Evolutionary conservation across 2,113 vertebrate species (phyloP).

Genomic region (Phaethornis superciliosus): DNA sequence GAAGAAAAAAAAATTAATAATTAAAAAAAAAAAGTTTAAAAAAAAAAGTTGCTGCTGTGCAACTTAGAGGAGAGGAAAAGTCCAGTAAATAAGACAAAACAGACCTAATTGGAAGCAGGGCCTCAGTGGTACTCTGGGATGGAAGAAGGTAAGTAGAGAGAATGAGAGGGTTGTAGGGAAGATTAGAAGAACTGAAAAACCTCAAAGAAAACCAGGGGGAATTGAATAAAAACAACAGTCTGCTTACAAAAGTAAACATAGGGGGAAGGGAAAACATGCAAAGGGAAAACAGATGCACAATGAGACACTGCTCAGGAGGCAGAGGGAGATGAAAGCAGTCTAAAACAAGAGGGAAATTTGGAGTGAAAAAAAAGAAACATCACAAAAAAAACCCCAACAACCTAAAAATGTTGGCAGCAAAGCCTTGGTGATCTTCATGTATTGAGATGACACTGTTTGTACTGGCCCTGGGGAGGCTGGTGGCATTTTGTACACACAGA

Average conservation of each 20-base stretch:
- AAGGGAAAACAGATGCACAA: slow-evolving; percentile 71
- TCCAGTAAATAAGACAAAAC: slow-evolving; percentile 44
- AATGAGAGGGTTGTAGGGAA: slow-evolving; percentile 28
- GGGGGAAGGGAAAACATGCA: slow-evolving; percentile 27
- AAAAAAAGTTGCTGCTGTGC: neutral
- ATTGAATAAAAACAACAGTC: slow-evolving; percentile 61
- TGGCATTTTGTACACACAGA: neutral
- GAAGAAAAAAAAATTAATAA: neutral
- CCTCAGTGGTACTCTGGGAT: neutral
- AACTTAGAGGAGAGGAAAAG: neutral
- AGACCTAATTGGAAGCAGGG: slow-evolving; percentile 37
- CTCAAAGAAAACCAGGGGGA: slow-evolving; percentile 43
- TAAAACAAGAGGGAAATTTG: neutral
- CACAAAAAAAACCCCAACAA: neutral
- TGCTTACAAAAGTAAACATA: slow-evolving; percentile 70
- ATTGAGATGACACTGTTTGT: neutral
- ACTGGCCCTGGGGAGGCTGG: neutral
- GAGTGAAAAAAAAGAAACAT: neutral
- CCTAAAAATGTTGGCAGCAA: neutral
- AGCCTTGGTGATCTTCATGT: neutral
- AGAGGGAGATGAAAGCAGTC: neutral
- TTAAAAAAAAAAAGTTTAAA: too few species aligned
- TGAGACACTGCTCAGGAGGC: neutral
- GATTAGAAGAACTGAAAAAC: slow-evolving; percentile 57
- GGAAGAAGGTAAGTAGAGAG: slow-evolving; percentile 22